Percentiles rank a stretch among this genome's conserved stretches.
Evolutionary conservation across 2,113 vertebrate species (phyloP).

Genomic region (Fulica atra): DNA sequence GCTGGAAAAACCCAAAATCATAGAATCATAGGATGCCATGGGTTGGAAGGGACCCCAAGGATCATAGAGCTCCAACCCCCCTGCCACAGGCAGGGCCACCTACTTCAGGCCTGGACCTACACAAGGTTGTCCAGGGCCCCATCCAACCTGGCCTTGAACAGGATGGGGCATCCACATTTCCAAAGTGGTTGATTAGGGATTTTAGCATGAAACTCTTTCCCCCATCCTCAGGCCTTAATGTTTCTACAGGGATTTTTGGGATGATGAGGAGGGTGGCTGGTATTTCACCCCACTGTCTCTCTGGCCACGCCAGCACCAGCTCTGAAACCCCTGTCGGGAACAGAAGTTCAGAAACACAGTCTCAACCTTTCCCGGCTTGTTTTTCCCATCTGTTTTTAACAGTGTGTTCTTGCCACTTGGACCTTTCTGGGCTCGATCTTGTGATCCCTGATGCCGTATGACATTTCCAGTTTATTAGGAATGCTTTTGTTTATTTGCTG

Average conservation of each 20-base stretch:
- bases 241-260: background rate
- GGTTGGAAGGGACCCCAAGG: too few species aligned
- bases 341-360: slow-evolving; percentile 25
- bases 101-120: too few species aligned
- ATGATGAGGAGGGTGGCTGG: background rate
- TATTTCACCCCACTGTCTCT: background rate
- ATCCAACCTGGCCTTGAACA: too few species aligned
- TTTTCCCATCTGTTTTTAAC: slow-evolving; percentile 67
- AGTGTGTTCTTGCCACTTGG: slow-evolving; percentile 55
- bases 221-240: background rate
- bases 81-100: too few species aligned
- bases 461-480: slow-evolving; percentile 63
- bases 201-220: background rate
- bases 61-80: too few species aligned
- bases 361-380: slow-evolving; percentile 38
- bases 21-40: too few species aligned
- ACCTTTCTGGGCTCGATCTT: slow-evolving; percentile 50
- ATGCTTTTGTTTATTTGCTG: slow-evolving; percentile 60
- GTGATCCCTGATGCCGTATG: slow-evolving; percentile 59
- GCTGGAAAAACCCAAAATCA: too few species aligned
- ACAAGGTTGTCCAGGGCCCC: too few species aligned
- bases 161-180: too few species aligned
- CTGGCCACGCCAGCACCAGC: background rate
- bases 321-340: background rate
- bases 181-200: background rate